Evolutionary conservation across 2,797 vertebrate species (phyloP).

Genomic region (Chaetodon trifasciatus): DNA sequence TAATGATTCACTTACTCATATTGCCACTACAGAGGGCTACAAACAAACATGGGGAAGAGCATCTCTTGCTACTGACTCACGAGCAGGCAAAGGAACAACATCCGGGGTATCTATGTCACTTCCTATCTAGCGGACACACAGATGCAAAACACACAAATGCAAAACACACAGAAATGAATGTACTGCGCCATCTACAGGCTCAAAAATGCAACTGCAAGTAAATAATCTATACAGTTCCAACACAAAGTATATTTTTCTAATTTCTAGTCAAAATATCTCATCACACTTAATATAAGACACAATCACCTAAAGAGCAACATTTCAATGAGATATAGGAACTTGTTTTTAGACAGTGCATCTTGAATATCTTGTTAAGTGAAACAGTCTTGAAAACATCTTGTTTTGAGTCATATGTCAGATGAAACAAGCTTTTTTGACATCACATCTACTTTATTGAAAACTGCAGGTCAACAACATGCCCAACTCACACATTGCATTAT

Average conservation of each 20-base stretch:
- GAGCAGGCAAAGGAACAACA: too few relatives aligned
- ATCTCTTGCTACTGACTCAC: too few relatives aligned
- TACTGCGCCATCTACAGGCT: too few relatives aligned
- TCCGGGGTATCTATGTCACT: too few relatives aligned
- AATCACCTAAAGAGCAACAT: conserved; percentile 18
- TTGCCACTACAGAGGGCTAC: too few relatives aligned
- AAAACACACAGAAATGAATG: too few relatives aligned
- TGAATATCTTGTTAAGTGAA: conserved; percentile 50
- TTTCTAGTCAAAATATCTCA: conserved; percentile 11
- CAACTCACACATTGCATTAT: background rate
- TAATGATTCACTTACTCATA: too few relatives aligned
- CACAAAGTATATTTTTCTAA: conserved; percentile 10
- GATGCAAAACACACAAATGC: too few relatives aligned
- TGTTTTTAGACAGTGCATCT: conserved; percentile 41
- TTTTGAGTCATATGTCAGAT: conserved; percentile 42
- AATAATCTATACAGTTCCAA: too few relatives aligned
- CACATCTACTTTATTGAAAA: background rate
- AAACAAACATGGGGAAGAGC: too few relatives aligned
- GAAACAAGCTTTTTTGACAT: conserved; percentile 27
- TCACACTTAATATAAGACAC: background rate
- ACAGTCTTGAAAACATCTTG: conserved; percentile 40
- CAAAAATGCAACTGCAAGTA: too few relatives aligned
- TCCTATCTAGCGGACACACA: too few relatives aligned
- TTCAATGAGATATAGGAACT: conserved; percentile 16
- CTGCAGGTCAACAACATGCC: background rate